phyloP scores from a whole-genome alignment of 2,113 vertebrate genomes.

The Pungitius pungitius region DNA sequence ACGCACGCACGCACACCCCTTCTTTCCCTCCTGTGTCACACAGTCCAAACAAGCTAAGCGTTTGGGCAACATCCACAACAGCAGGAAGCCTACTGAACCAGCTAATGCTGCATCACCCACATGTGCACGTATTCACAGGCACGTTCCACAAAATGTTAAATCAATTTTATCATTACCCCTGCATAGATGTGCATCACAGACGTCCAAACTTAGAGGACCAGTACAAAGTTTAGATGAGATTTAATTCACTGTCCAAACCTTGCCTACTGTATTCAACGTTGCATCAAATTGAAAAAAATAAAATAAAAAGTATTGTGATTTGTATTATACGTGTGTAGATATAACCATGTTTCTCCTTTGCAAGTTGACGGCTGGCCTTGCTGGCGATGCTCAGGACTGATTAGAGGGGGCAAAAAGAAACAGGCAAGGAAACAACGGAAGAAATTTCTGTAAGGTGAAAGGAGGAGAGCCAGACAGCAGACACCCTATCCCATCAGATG shows the following conservation, averaged over 20 bases:
- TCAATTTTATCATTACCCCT: not conserved
- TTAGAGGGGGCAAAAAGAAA: not conserved
- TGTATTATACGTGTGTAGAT: too few relatives aligned
- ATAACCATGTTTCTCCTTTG: slow-evolving; percentile 22
- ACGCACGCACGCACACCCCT: not conserved
- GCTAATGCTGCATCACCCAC: not conserved
- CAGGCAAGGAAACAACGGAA: not conserved
- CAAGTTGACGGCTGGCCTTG: not conserved
- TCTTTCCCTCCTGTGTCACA: slow-evolving; percentile 12
- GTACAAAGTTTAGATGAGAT: too few relatives aligned
- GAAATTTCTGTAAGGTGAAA: not conserved
- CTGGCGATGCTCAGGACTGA: not conserved
- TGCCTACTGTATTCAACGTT: not conserved
- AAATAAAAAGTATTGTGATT: too few relatives aligned
- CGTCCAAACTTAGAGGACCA: not conserved
- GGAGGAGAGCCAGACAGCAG: not conserved
- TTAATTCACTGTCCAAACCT: too few relatives aligned
- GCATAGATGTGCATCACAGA: not conserved
- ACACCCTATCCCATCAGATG: not conserved
- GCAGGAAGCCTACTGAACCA: not conserved
- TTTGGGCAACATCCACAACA: slow-evolving; percentile 13
- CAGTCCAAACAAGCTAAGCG: slow-evolving; percentile 28
- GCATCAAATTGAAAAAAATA: slow-evolving; percentile 14
- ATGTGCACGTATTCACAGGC: slow-evolving; percentile 5
- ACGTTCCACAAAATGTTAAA: slow-evolving; percentile 4